These are phyloP conservation scores for Anarrhichthys ocellatus DNA, from an alignment of 2,113 vertebrate species.

Conservation along the genomic window DNA sequence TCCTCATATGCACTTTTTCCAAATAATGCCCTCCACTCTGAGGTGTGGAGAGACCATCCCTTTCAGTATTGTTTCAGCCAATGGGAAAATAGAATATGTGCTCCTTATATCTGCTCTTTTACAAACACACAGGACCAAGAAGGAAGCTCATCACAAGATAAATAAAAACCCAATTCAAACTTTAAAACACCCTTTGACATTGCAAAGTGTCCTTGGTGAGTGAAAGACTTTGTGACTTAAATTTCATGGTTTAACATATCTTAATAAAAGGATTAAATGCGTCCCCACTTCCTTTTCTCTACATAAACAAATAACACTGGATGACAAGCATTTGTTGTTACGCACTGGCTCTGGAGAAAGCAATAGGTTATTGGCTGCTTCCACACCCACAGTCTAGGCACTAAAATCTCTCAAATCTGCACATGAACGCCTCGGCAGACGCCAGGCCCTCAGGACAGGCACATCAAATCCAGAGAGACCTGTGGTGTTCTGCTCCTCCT, in stretches of 20 bases:
- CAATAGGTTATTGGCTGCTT: conserved; percentile 1
- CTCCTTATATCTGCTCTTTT: not conserved
- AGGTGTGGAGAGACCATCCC: not conserved
- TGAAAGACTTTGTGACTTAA: not conserved
- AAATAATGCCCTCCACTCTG: not conserved
- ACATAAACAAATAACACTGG: not conserved
- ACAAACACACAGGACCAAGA: not conserved
- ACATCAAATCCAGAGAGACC: conserved; percentile 41
- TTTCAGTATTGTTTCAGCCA: not conserved
- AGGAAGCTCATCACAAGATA: not conserved
- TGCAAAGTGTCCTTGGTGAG: not conserved
- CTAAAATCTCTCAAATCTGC: conserved; percentile 36
- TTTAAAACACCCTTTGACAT: not conserved
- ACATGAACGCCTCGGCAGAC: conserved; percentile 10
- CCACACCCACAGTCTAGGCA: not conserved
- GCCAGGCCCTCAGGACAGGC: conserved; percentile 46
- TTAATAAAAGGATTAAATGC: conserved; percentile 3
- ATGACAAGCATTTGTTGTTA: not conserved
- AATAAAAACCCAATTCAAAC: not conserved
- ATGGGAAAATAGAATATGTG: not conserved
- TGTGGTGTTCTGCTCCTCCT: conserved; percentile 45
- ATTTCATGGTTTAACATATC: conserved; percentile 6
- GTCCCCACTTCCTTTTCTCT: not conserved
- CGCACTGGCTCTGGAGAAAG: conserved; percentile 8
- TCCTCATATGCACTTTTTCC: not conserved